phyloP scores from a whole-genome alignment of 2,113 vertebrate genomes.

The Phyllostomus discolor region DNA sequence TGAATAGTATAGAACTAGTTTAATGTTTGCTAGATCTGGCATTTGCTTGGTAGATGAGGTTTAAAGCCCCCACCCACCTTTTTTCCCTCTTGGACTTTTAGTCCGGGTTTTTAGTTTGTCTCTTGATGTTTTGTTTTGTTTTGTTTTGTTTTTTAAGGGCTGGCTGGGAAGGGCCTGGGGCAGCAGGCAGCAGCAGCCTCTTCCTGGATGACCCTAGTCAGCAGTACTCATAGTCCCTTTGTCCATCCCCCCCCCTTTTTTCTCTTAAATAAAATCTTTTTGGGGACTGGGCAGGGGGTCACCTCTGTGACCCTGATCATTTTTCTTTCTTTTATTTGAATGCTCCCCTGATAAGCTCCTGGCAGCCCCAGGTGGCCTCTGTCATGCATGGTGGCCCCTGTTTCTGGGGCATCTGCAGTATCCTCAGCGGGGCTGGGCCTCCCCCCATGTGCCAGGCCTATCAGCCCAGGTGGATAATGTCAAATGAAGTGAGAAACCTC shows the following conservation, averaged over 20 bases:
- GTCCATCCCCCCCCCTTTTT: background rate
- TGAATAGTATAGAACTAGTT: background rate
- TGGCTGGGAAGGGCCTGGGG: background rate
- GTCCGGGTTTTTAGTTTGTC: background rate
- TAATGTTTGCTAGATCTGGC: background rate
- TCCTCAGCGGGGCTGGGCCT: background rate
- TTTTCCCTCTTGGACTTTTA: background rate
- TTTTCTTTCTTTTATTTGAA: background rate
- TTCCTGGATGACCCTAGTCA: background rate
- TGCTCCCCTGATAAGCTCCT: background rate
- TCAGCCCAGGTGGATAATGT: background rate
- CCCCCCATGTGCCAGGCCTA: background rate
- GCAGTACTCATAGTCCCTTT: background rate
- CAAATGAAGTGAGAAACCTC: background rate
- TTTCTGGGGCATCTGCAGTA: background rate
- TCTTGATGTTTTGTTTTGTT: too few species aligned
- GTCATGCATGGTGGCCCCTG: background rate
- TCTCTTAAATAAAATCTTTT: background rate
- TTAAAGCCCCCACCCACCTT: too few species aligned
- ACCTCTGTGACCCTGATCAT: background rate
- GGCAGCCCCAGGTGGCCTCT: background rate
- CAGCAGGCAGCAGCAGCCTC: background rate
- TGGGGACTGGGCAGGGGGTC: background rate
- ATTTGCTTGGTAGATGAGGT: background rate
- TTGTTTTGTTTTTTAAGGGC: background rate